Evolutionary conservation across 2,888 invertebrate genomes (phyloP).

Genomic region (Cepaea hortensis): DNA sequence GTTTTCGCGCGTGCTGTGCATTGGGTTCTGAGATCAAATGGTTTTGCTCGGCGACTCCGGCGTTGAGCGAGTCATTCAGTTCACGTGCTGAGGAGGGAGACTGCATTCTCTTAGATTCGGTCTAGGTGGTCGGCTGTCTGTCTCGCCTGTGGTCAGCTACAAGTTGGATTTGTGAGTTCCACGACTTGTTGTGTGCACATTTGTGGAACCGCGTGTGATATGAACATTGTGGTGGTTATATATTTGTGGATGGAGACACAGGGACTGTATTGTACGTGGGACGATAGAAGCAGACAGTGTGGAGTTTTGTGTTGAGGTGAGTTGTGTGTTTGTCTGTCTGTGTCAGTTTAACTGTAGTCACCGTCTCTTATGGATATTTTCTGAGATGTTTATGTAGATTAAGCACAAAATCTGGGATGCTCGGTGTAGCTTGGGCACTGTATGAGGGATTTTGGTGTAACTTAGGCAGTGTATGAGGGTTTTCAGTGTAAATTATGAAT

Average conservation of each 20-base stretch:
- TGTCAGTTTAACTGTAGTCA: neutral
- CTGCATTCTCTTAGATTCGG: neutral
- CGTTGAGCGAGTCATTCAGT: slow-evolving; percentile 15
- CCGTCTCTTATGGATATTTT: neutral
- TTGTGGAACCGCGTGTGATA: neutral
- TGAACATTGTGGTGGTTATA: too few relatives aligned
- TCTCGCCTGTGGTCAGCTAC: neutral
- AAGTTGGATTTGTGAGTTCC: neutral
- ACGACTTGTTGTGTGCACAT: neutral
- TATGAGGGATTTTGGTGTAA: too few relatives aligned
- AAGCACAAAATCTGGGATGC: too few relatives aligned
- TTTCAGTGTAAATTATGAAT: too few relatives aligned
- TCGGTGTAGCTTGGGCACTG: too few relatives aligned
- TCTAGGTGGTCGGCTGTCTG: neutral
- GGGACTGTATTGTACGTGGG: too few relatives aligned
- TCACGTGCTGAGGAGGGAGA: neutral
- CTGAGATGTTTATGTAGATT: too few relatives aligned
- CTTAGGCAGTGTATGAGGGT: too few relatives aligned
- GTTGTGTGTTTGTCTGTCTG: neutral
- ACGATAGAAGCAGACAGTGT: too few relatives aligned
- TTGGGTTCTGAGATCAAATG: neutral
- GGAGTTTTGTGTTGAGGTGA: too few relatives aligned
- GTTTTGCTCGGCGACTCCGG: neutral
- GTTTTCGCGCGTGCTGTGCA: slow-evolving; percentile 9
- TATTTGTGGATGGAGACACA: too few relatives aligned